Conservation (phyloP, 2,888 invertebrate genomes). For the Amorpha juglandis region DNA sequence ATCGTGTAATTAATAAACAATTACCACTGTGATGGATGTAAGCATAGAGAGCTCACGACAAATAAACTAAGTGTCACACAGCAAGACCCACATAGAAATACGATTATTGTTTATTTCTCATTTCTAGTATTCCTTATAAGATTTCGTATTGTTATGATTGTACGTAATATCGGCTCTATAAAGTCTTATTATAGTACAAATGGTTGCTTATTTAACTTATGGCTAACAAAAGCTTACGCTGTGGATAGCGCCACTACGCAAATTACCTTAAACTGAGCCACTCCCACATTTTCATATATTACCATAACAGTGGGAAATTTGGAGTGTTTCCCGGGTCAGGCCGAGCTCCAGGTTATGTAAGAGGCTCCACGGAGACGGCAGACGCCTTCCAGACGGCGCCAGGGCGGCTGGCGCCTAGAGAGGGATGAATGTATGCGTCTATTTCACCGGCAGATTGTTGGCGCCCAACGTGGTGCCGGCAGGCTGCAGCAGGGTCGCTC, state of each 20-base stretch:
- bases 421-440: conserved; percentile 42
- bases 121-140: too few species aligned
- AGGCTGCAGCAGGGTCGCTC: conserved; percentile 34
- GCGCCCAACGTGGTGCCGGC: conserved; percentile 35
- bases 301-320: conserved; percentile 19
- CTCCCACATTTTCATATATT: conserved; percentile 18
- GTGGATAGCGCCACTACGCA: conserved; percentile 2
- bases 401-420: conserved; percentile 81
- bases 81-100: too few species aligned
- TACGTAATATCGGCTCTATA: background rate
- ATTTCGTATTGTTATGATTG: too few species aligned
- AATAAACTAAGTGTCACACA: too few species aligned
- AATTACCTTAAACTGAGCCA: conserved; percentile 10
- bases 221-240: background rate
- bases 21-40: too few species aligned
- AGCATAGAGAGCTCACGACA: too few species aligned
- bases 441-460: conserved; percentile 50
- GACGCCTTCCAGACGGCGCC: conserved; percentile 78
- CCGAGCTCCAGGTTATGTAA: conserved; percentile 62
- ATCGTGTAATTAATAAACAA: too few species aligned
- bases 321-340: conserved; percentile 26
- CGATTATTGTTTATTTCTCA: too few species aligned
- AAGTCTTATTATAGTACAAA: background rate
- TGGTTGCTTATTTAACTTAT: background rate
- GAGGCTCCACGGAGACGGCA: conserved; percentile 69